A percentile compares a stretch with the other conserved stretches of the same genome.
These are phyloP conservation scores for rat (Rattus norvegicus) DNA, from an alignment of 2,113 vertebrate genomes.

Conservation along the genomic window DNA sequence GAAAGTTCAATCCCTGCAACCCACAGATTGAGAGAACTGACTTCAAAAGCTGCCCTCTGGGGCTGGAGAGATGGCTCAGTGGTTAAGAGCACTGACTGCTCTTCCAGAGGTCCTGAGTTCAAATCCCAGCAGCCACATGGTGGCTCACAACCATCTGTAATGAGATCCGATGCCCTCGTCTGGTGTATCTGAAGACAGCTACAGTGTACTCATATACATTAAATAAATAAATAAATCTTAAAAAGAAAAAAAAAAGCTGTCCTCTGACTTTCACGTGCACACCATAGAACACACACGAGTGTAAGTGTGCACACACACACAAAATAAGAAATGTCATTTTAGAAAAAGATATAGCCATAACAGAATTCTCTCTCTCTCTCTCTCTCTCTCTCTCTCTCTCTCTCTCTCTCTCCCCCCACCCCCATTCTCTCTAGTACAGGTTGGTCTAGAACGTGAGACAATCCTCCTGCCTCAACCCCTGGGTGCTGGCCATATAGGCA, in stretches of 20 bases:
- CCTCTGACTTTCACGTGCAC: background rate
- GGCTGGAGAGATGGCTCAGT: too few relatives aligned
- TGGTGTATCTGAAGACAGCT: too few relatives aligned
- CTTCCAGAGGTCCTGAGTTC: too few relatives aligned
- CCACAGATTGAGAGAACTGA: background rate
- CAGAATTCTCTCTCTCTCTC: background rate
- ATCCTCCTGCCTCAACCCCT: background rate
- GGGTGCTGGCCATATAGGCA: too few relatives aligned
- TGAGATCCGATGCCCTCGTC: too few relatives aligned
- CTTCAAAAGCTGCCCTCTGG: background rate
- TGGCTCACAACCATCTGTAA: too few relatives aligned
- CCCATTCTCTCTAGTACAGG: background rate
- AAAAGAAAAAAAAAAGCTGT: too few relatives aligned
- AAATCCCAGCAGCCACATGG: too few relatives aligned
- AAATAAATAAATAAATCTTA: too few relatives aligned
- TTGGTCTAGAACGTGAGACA: background rate
- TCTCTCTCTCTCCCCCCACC: background rate
- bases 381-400: background rate
- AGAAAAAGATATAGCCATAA: background rate
- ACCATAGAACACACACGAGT: background rate
- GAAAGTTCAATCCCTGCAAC: background rate
- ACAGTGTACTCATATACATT: too few relatives aligned
- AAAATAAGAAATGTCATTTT: background rate
- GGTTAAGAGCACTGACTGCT: too few relatives aligned
- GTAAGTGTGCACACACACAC: background rate